These are phyloP conservation scores for Cactoblastis cactorum DNA, from an alignment of 2,888 invertebrate species.

Conservation along the genomic window DNA sequence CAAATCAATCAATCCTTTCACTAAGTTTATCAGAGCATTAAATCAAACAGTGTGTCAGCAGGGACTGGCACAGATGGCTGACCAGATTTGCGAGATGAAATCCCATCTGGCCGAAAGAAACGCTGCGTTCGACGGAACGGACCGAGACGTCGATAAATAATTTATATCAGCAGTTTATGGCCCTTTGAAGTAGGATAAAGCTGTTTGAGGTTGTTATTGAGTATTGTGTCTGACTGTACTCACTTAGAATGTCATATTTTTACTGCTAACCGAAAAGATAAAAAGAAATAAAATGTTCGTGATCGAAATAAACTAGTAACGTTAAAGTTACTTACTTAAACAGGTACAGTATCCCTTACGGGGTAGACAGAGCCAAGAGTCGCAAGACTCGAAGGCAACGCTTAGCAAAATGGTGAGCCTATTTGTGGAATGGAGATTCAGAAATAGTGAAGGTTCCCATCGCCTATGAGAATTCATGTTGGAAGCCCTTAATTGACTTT, in stretches of 20 bases:
- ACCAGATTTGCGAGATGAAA: slow-evolving; percentile 65
- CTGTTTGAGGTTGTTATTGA: slow-evolving; percentile 7
- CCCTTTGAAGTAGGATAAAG: slow-evolving; percentile 14
- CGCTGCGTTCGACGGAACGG: slow-evolving; percentile 45
- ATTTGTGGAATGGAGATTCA: too few relatives aligned
- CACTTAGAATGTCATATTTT: background rate
- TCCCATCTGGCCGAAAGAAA: slow-evolving; percentile 66
- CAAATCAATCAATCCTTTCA: background rate
- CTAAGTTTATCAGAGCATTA: background rate
- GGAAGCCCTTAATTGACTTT: too few relatives aligned
- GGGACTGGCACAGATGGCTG: slow-evolving; percentile 69
- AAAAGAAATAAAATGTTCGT: too few relatives aligned
- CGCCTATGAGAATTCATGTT: too few relatives aligned
- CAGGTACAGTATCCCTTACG: too few relatives aligned
- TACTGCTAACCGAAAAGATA: background rate
- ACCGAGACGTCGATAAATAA: slow-evolving; percentile 48
- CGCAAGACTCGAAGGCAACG: too few relatives aligned
- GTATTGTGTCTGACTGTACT: background rate
- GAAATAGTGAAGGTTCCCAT: too few relatives aligned
- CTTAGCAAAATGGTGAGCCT: too few relatives aligned
- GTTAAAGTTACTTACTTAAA: too few relatives aligned
- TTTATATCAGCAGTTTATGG: slow-evolving; percentile 37
- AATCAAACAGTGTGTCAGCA: slow-evolving; percentile 40
- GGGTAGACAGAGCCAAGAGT: too few relatives aligned
- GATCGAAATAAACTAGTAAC: too few relatives aligned